Evolutionary conservation across 2,797 vertebrate genomes (phyloP), one percentile per base, ranked within the genome.

Genomic region (Champsocephalus esox): DNA sequence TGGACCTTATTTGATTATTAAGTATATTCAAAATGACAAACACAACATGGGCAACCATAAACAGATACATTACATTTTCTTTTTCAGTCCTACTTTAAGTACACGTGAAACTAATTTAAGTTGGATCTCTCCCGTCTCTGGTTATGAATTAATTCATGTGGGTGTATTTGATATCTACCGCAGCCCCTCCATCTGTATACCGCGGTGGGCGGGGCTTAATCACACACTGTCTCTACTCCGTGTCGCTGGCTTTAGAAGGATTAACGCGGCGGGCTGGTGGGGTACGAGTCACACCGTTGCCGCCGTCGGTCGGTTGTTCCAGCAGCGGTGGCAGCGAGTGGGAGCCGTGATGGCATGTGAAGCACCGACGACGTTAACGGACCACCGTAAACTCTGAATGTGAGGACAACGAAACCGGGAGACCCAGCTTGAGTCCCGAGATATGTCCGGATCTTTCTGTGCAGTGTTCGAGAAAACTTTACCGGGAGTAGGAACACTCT

Each of bases 391-490:
- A 73, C 58, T 80, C 79, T 58, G 1, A 9, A 11, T 43, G 4
- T 7, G 66, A 59, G 64, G 61, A 69, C 43, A 3, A 34, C 43
- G 11, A 45, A 48, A 7, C 69, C 69, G 12, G 73, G 71, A 54
- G 75, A 50, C 49, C 75, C 85, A 21, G 62, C 57, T 14, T 60
- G 67, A 75, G 58, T 16, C 54, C 19, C 4, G 67, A 77, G 90
- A 92, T 90, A 94, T 95, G 94, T 66, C 74, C 82, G 75, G 86
- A 80, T 75, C 75, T 76, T 3, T 68, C 38, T 24, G 60, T n/a
- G 70, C 70, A 64, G 82, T 80, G 62, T 83, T 1, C 77, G 87
- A 83, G 80, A 90, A 94, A 95, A 96, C 89, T 95, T 95, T 72
- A 78, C 10, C 81, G 49, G 83, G 89, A 94, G 87, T 89, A 32